These are phyloP conservation scores for Saccopteryx leptura DNA, from an alignment of 2,113 vertebrate genomes.

Conservation along the genomic window DNA sequence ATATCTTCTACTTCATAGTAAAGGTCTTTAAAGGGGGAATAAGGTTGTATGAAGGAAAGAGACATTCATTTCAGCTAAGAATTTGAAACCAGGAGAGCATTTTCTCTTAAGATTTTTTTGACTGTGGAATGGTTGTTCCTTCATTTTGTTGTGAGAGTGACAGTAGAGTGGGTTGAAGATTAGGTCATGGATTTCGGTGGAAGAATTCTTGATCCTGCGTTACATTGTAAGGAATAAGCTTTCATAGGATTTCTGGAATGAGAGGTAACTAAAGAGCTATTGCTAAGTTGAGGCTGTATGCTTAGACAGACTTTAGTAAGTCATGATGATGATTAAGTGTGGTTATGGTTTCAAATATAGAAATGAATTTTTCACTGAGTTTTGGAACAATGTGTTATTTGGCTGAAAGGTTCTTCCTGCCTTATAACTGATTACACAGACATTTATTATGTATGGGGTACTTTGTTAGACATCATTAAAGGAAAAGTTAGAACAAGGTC, in stretches of 20 bases:
- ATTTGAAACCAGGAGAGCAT: conserved; percentile 33
- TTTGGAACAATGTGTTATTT: conserved; percentile 57
- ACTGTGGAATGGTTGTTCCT: background rate
- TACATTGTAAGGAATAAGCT: background rate
- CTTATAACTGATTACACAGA: conserved; percentile 29
- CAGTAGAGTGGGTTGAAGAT: background rate
- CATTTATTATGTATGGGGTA: background rate
- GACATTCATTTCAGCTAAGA: background rate
- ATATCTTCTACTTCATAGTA: background rate
- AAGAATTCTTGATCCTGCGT: background rate
- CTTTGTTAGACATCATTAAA: background rate
- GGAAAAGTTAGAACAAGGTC: background rate
- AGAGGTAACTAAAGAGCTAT: background rate
- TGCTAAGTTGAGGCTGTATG: background rate
- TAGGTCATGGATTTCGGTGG: background rate
- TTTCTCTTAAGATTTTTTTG: conserved; percentile 53
- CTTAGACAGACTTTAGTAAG: conserved; percentile 32
- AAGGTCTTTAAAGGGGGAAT: background rate
- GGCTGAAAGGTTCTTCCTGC: conserved; percentile 8
- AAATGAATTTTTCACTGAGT: background rate
- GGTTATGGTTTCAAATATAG: conserved; percentile 19
- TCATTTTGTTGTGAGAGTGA: background rate
- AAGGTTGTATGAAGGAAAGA: background rate
- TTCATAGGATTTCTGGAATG: conserved; percentile 17
- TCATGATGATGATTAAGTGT: background rate